Evolutionary conservation across 2,113 vertebrate genomes (phyloP).

Genomic region (Ariopsis seemanni): DNA sequence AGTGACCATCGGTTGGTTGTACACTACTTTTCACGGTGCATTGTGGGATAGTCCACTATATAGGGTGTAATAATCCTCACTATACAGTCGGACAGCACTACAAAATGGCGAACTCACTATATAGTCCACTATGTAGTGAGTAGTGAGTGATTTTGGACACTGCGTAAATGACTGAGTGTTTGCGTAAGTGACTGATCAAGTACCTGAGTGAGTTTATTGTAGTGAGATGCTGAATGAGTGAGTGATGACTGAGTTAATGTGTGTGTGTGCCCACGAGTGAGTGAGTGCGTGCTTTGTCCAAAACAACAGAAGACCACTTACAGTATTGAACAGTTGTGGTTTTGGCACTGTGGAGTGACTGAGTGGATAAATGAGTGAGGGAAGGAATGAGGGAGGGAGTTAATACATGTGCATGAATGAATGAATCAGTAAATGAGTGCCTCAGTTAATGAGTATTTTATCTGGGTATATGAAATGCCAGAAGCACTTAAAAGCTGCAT

Average conservation of each 20-base stretch:
- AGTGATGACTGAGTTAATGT: background rate
- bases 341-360: background rate
- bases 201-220: background rate
- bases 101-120: too few species aligned
- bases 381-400: background rate
- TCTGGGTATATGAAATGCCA: constrained; percentile 21
- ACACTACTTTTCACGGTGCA: too few species aligned
- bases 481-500: constrained; percentile 32
- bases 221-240: background rate
- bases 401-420: background rate
- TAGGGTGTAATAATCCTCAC: too few species aligned
- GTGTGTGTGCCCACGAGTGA: too few species aligned
- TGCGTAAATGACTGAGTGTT: too few species aligned
- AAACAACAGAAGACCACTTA: background rate
- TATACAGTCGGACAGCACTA: too few species aligned
- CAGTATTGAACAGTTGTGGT: background rate
- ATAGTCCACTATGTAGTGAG: too few species aligned
- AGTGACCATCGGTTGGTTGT: too few species aligned
- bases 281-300: background rate
- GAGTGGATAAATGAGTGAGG: background rate
- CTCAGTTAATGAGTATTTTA: background rate
- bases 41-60: too few species aligned
- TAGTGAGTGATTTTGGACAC: too few species aligned
- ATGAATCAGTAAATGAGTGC: background rate
- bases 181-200: too few species aligned